A percentile compares a stretch with the other conserved stretches of the same genome.
Evolutionary conservation across 2,113 vertebrate genomes (phyloP).

Genomic region (Rhinolophus sinicus): DNA sequence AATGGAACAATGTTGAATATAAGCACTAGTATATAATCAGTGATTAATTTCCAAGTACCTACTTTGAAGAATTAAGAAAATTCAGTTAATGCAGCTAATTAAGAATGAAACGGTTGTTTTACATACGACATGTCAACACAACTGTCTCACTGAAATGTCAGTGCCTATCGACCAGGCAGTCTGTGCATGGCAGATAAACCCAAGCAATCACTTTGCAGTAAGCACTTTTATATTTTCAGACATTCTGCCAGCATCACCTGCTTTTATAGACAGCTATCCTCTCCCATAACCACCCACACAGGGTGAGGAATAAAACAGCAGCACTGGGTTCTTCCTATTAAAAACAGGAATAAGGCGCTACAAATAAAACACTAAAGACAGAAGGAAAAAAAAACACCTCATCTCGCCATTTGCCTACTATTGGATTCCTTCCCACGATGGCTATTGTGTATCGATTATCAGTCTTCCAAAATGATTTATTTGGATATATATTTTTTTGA

Average conservation of each 20-base stretch:
- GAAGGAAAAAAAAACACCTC: background rate
- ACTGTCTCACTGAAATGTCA: constrained; percentile 45
- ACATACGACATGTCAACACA: background rate
- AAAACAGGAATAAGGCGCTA: background rate
- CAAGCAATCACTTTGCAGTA: constrained; percentile 43
- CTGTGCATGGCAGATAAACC: constrained; percentile 57
- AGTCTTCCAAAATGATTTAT: background rate
- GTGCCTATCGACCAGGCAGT: background rate
- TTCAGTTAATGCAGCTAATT: background rate
- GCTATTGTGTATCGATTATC: background rate
- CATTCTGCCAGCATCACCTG: constrained; percentile 8
- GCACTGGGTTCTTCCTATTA: background rate
- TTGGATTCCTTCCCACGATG: background rate
- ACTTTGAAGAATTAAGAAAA: constrained; percentile 4
- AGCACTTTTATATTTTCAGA: constrained; percentile 55
- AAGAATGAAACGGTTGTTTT: background rate
- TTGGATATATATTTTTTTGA: constrained; percentile 14
- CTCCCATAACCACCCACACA: constrained; percentile 38
- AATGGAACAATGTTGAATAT: background rate
- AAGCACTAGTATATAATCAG: background rate
- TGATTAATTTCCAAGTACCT: background rate
- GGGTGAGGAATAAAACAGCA: background rate
- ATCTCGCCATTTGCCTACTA: background rate
- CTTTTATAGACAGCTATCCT: constrained; percentile 71
- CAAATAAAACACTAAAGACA: background rate